Evolutionary conservation across 2,797 vertebrate species (phyloP).

Genomic region (Oreortyx pictus): DNA sequence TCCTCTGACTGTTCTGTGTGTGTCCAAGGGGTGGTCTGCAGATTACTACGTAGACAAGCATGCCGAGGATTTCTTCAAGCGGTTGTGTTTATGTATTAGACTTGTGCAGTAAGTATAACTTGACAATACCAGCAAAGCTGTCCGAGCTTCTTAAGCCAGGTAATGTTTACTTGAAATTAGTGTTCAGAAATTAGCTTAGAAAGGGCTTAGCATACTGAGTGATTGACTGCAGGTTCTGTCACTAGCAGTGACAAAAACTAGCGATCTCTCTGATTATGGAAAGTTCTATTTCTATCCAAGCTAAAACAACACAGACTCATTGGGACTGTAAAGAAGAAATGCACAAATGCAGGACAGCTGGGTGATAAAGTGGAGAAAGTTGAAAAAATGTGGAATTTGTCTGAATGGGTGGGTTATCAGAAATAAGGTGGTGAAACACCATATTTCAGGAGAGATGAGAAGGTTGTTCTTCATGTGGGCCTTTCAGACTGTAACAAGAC

Average conservation of each 20-base stretch:
- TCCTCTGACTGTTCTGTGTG: not conserved
- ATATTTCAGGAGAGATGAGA: not conserved
- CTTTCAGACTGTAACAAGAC: not conserved
- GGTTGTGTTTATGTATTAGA: not conserved
- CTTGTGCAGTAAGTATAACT: not conserved
- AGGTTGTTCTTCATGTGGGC: not conserved
- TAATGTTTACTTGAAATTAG: not conserved
- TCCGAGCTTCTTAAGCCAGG: not conserved
- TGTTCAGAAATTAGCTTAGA: not conserved
- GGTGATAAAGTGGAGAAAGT: not conserved
- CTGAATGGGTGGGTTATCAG: not conserved
- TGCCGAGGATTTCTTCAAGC: not conserved
- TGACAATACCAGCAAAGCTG: not conserved
- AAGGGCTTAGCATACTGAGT: not conserved
- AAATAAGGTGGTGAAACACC: not conserved
- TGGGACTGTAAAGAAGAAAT: not conserved
- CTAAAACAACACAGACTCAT: not conserved
- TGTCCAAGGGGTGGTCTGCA: not conserved
- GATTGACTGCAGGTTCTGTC: not conserved
- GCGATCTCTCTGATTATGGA: not conserved
- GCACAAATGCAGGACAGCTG: not conserved
- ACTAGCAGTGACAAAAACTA: not conserved
- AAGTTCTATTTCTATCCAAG: not conserved
- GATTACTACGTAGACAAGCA: not conserved
- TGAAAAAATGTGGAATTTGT: not conserved